Evolutionary conservation across 2,113 vertebrate species (phyloP).

Genomic region (Indri indri): DNA sequence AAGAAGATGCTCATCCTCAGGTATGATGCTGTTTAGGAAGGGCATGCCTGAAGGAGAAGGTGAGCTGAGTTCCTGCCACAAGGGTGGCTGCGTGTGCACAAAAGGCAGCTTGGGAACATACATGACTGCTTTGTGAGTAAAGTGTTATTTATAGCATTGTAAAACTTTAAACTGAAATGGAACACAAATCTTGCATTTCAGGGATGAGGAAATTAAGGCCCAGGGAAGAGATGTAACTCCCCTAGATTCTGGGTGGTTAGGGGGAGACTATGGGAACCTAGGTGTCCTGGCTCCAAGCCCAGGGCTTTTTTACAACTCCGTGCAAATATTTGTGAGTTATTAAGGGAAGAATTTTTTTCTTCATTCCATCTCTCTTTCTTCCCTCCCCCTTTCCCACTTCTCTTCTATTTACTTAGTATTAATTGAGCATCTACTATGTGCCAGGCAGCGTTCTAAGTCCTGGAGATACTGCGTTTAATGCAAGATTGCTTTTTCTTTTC

Average conservation of each 20-base stretch:
- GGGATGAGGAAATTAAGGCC: neutral
- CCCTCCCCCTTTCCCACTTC: neutral
- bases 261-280: neutral
- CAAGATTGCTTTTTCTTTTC: neutral
- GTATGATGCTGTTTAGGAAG: neutral
- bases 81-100: neutral
- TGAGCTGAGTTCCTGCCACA: neutral
- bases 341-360: neutral
- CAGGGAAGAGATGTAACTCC: neutral
- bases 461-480: neutral
- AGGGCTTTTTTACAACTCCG: neutral
- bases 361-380: neutral
- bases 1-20: neutral
- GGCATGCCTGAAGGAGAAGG: neutral
- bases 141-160: neutral
- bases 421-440: too few species aligned
- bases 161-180: neutral
- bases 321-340: neutral
- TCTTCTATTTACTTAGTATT: neutral
- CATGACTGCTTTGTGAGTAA: neutral
- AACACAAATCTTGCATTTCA: neutral
- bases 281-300: neutral
- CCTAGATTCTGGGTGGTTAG: neutral
- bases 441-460: too few species aligned
- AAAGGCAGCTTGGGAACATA: neutral